Evolutionary conservation across 2,113 vertebrate genomes (phyloP).

Genomic region (Lagopus leucura): DNA sequence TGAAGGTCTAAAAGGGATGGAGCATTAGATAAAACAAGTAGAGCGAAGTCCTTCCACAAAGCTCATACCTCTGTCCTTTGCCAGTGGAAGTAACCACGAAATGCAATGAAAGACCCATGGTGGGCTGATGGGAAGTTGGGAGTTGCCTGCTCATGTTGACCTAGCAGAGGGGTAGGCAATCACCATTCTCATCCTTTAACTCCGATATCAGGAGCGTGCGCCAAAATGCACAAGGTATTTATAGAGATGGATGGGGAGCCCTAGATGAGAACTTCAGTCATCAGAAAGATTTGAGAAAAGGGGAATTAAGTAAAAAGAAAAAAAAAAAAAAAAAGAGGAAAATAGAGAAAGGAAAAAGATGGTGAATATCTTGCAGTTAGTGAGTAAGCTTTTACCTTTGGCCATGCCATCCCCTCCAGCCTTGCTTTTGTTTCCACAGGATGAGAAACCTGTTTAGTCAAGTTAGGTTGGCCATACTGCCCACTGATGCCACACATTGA

Average conservation of each 20-base stretch:
- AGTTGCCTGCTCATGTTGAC: neutral
- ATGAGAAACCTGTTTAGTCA: neutral
- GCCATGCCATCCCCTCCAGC: neutral
- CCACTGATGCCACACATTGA: rapidly evolving
- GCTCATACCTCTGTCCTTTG: neutral
- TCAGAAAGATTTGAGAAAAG: neutral
- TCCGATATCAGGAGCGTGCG: neutral
- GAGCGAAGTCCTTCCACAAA: neutral
- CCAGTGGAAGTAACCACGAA: neutral
- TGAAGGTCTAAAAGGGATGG: neutral
- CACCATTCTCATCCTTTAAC: neutral
- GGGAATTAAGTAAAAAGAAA: neutral
- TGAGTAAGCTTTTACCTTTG: neutral
- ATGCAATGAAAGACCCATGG: neutral
- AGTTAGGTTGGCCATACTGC: neutral
- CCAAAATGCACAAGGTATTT: neutral
- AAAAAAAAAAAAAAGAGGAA: too few species aligned
- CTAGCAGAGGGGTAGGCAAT: rapidly evolving
- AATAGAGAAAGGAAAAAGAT: neutral
- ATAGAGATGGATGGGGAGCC: neutral
- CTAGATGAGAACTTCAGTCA: neutral
- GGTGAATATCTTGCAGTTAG: neutral
- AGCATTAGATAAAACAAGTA: neutral
- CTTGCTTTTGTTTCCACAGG: neutral
- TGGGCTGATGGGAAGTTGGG: rapidly evolving